These are phyloP conservation scores for Ptychochromis oligacanthus DNA, from an alignment of 2,113 vertebrate genomes.

Conservation along the genomic window DNA sequence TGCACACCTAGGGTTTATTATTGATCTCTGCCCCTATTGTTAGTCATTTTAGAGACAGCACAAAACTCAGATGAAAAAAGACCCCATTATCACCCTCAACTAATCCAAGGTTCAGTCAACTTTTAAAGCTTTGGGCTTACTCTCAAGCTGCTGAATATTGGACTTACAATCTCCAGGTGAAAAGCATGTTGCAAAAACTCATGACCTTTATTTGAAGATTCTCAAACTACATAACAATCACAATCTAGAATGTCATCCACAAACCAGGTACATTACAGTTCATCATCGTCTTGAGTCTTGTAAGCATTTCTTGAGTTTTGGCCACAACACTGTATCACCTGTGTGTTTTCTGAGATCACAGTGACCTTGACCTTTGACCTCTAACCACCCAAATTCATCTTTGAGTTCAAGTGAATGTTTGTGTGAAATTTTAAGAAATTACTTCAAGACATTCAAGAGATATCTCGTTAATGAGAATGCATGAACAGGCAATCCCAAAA, in stretches of 20 bases:
- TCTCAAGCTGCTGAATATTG: background rate
- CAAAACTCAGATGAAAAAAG: background rate
- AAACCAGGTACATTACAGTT: too few species aligned
- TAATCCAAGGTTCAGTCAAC: background rate
- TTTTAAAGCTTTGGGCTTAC: background rate
- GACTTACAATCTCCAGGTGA: background rate
- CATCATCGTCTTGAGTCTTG: background rate
- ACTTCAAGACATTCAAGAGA: background rate
- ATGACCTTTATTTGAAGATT: background rate
- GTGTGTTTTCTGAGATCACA: background rate
- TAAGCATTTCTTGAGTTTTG: background rate
- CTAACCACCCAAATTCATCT: background rate
- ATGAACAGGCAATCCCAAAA: background rate
- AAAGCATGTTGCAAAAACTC: background rate
- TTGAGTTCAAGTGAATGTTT: background rate
- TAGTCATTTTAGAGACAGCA: background rate
- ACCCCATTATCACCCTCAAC: background rate
- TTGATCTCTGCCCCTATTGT: background rate
- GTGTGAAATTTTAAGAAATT: background rate
- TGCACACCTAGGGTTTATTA: background rate
- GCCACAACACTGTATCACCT: background rate
- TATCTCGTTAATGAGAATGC: background rate
- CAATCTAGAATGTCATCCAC: background rate
- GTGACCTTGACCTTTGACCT: background rate
- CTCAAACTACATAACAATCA: background rate